Percentiles rank a stretch among this genome's conserved stretches.
phyloP scores from a whole-genome alignment of 2,797 vertebrate genomes.

The Pseudochromis fuscus region DNA sequence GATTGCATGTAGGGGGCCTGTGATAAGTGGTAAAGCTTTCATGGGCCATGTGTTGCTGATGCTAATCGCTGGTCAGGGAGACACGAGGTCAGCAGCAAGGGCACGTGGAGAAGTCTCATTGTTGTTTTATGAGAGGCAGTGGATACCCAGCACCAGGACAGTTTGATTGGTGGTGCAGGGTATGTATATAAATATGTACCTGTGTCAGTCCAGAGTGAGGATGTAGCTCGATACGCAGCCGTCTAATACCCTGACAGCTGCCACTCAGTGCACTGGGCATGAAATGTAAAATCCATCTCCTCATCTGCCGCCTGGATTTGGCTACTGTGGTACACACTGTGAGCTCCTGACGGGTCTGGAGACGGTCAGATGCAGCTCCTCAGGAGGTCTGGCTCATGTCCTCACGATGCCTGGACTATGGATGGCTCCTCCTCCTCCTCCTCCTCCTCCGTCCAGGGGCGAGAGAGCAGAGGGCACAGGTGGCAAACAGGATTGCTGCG shows the following conservation, averaged over 20 bases:
- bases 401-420: too few relatives aligned
- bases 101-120: slow-evolving; percentile 8
- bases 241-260: slow-evolving; percentile 56
- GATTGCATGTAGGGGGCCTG: slow-evolving; percentile 14
- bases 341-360: slow-evolving; percentile 59
- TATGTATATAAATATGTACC: background rate
- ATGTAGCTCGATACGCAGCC: background rate
- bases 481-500: slow-evolving; percentile 56
- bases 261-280: slow-evolving; percentile 46
- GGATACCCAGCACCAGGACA: background rate
- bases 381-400: slow-evolving; percentile 51
- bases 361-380: slow-evolving; percentile 54
- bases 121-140: background rate
- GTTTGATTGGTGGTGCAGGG: background rate
- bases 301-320: slow-evolving; percentile 49
- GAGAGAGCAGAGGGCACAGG: slow-evolving; percentile 56
- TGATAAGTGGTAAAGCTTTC: slow-evolving; percentile 40
- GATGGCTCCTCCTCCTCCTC: too few relatives aligned
- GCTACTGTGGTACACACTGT: slow-evolving; percentile 38
- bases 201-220: background rate
- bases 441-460: slow-evolving; percentile 20
- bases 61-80: slow-evolving; percentile 54
- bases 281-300: slow-evolving; percentile 41
- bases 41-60: slow-evolving; percentile 48
- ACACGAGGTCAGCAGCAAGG: slow-evolving; percentile 48